Evolutionary conservation across 1,140 invertebrate species (phyloP).

Genomic region (Tigriopus japonicus): DNA sequence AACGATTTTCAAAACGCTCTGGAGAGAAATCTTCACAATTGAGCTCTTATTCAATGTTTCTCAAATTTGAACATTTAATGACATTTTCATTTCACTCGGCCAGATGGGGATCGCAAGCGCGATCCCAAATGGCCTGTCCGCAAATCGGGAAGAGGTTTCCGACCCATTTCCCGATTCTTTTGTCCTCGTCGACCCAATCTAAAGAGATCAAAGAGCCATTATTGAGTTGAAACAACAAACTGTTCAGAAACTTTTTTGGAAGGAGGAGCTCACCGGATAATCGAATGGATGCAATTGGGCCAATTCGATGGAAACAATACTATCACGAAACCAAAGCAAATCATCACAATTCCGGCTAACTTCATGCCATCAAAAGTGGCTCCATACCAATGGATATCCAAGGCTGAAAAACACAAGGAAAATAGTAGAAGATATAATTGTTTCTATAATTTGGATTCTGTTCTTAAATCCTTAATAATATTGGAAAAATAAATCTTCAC

Average conservation of each 20-base stretch:
- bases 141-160: background rate
- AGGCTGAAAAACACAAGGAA: constrained; percentile 47
- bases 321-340: constrained; percentile 71
- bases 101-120: constrained; percentile 6
- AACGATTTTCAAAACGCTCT: too few species aligned
- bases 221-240: background rate
- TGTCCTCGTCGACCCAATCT: background rate
- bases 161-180: background rate
- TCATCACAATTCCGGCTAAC: constrained; percentile 70
- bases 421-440: constrained; percentile 15
- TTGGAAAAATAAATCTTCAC: too few species aligned
- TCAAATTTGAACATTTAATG: too few species aligned
- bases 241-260: background rate
- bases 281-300: constrained; percentile 34
- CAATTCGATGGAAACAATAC: constrained; percentile 89
- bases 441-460: background rate
- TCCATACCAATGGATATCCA: constrained; percentile 65
- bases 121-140: constrained; percentile 11
- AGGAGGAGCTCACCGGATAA: constrained; percentile 2
- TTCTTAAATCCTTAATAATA: background rate
- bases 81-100: constrained; percentile 4
- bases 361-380: constrained; percentile 81
- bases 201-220: background rate
- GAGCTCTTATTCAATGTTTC: too few species aligned
- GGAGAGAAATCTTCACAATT: too few species aligned